Evolutionary conservation across 2,797 vertebrate genomes (phyloP), one percentile per base, ranked within the genome.

Genomic region (Acanthornis magna): DNA sequence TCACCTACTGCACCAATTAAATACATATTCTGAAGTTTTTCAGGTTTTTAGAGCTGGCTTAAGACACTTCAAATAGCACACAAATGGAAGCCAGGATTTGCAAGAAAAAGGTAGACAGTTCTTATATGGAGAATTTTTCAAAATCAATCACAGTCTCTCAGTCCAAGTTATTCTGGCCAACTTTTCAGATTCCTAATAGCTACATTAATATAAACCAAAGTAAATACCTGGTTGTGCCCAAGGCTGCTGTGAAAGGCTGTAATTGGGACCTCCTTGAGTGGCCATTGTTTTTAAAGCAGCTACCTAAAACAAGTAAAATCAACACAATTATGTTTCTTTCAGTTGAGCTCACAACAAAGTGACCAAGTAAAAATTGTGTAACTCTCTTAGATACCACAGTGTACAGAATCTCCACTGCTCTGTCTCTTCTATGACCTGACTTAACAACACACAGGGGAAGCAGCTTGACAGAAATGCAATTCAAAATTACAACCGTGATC

Each of bases 151-250:
- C 25, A 53, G 36, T 48, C 23, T 65, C 63, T 34, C 25, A 51
- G 60, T 55, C 23, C 38, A 38, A 80, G 57, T 45, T 66, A 62
- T 72, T 47, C 30, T 45, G 47, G 50, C 1, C 73, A 88, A n/a
- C 12, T 75, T 73, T 68, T 75, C 45, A 58, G 51, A 77, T 12
- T 53, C 15, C 48, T 43, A 54, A 22, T 2, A 61, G 34, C 29
- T 54, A 54, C 13, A 43, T 11, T 8, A 61, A 85, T 53, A 48
- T 38, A 78, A 78, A 61, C 19, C 42, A n/a, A 67, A 78, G 32
- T 7, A 73, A 66, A 73, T 98, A 99, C 99, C 98, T 97, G 99
- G 98, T 87, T 99, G 99, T 2, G 99, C 99, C 99, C 99, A 99
- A 62, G 99, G 99, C 85, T 99, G 99, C 96, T 99, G 98, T 15